Evolutionary conservation across 2,888 invertebrate genomes (phyloP).

Genomic region (Dioctria rufipes): DNA sequence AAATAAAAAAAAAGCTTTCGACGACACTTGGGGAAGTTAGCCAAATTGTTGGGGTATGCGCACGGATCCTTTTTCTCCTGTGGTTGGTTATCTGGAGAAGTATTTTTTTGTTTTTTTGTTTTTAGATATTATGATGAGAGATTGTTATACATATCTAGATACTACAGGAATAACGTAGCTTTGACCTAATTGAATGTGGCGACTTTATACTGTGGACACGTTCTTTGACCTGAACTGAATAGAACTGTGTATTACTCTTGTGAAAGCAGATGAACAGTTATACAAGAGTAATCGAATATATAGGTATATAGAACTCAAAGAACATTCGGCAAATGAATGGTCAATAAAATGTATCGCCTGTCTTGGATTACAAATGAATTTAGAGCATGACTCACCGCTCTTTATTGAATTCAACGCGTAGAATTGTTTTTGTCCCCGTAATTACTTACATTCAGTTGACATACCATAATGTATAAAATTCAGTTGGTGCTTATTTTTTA

Average conservation of each 20-base stretch:
- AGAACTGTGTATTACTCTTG: neutral
- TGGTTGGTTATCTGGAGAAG: neutral
- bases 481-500: too few relatives aligned
- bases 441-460: too few relatives aligned
- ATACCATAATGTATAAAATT: too few relatives aligned
- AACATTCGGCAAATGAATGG: constrained; percentile 10
- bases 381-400: constrained; percentile 12
- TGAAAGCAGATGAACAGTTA: neutral
- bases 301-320: neutral
- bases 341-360: constrained; percentile 4
- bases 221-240: constrained; percentile 32
- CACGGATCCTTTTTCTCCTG: neutral
- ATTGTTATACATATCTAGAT: too few relatives aligned
- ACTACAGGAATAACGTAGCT: neutral
- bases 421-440: neutral
- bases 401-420: neutral
- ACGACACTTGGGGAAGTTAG: neutral
- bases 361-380: constrained; percentile 14
- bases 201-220: constrained; percentile 34
- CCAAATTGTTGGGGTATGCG: constrained; percentile 11
- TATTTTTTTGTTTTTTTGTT: too few relatives aligned
- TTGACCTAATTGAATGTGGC: constrained; percentile 35
- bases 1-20: constrained; percentile 17
- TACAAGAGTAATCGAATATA: neutral
- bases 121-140: too few relatives aligned